Evolutionary conservation across 2,797 vertebrate species (phyloP).

Genomic region (Erpetoichthys calabaricus): DNA sequence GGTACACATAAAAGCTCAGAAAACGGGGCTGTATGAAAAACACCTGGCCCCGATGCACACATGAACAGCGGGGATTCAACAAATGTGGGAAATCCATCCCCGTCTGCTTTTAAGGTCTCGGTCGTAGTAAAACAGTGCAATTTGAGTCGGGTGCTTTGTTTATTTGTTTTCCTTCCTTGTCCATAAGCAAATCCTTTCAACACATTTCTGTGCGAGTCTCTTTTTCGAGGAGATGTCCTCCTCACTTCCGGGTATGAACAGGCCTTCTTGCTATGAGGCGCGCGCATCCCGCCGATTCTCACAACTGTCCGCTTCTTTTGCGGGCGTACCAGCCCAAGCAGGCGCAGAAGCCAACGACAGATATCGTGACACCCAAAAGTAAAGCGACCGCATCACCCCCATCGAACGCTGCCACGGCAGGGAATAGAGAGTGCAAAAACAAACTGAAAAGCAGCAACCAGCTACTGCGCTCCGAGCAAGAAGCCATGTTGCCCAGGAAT

Average conservation of each 20-base stretch:
- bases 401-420: constrained; percentile 64
- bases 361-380: constrained; percentile 56
- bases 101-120: no score
- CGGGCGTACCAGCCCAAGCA: constrained; percentile 80
- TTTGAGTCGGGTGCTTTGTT: no score
- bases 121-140: no score
- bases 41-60: no score
- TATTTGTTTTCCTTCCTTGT: no score
- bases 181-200: no score
- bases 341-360: constrained; percentile 67
- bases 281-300: constrained; percentile 20
- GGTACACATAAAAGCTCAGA: no score
- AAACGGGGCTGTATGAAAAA: no score
- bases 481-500: constrained; percentile 50
- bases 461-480: constrained; percentile 16
- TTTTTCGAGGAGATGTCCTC: background rate
- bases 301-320: constrained; percentile 60
- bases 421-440: constrained; percentile 42
- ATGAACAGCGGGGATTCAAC: no score
- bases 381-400: constrained; percentile 70
- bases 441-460: constrained; percentile 24
- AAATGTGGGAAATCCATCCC: no score
- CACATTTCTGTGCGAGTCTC: no score
- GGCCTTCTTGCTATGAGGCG: constrained; percentile 8
- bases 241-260: constrained; percentile 9